Conservation (phyloP, 2,113 vertebrate genomes). For the western clawed frog (Xenopus tropicalis) region DNA sequence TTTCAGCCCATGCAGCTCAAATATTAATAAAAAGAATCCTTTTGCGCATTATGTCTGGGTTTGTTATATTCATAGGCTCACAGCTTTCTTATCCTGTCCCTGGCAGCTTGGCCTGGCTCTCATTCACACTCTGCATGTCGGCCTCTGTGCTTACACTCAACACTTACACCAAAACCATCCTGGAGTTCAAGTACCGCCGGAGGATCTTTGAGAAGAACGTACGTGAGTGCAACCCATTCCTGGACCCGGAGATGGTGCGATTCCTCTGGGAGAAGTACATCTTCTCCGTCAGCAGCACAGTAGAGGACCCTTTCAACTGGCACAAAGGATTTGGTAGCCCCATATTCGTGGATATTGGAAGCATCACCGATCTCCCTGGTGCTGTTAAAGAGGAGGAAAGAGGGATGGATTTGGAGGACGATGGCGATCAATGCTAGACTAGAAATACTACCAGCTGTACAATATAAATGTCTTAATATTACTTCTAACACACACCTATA, state of each 20-base stretch:
- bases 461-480: neutral
- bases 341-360: slow-evolving; percentile 63
- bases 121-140: slow-evolving; percentile 80
- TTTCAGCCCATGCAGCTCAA: neutral
- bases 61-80: neutral
- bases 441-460: neutral
- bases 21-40: neutral
- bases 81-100: neutral
- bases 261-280: slow-evolving; percentile 56
- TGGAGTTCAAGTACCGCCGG: slow-evolving; percentile 67
- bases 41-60: neutral
- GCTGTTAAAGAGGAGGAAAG: slow-evolving; percentile 67
- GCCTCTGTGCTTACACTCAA: slow-evolving; percentile 77
- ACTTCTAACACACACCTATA: neutral
- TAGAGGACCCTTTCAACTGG: slow-evolving; percentile 63
- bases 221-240: slow-evolving; percentile 58
- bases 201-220: slow-evolving; percentile 66
- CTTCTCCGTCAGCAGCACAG: slow-evolving; percentile 67
- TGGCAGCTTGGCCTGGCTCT: slow-evolving; percentile 74
- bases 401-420: slow-evolving; percentile 52
- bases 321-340: slow-evolving; percentile 51
- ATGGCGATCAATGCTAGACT: slow-evolving; percentile 41
- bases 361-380: slow-evolving; percentile 57
- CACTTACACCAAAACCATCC: slow-evolving; percentile 81
- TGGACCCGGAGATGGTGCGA: slow-evolving; percentile 57